A percentile compares a stretch with the other conserved stretches of the same genome.
Evolutionary conservation across 2,888 invertebrate species (phyloP).

Genomic region (Thalpophila matura): DNA sequence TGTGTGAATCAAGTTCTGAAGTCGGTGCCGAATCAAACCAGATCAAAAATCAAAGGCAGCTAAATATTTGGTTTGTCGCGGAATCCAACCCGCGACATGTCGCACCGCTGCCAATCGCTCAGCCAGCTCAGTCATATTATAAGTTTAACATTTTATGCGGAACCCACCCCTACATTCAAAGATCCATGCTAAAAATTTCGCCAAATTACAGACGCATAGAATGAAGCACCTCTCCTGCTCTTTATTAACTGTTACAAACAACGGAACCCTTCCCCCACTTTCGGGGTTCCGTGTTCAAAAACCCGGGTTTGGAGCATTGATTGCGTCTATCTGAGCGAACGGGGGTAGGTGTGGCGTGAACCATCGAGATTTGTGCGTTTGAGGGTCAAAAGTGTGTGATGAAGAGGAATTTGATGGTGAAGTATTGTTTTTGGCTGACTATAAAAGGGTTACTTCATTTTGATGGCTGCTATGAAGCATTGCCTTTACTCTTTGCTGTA

Average conservation of each 20-base stretch:
- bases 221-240: conserved; percentile 40
- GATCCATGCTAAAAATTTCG: conserved; percentile 13
- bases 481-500: too few relatives aligned
- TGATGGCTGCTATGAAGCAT: background rate
- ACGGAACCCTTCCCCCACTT: conserved; percentile 28
- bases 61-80: too few relatives aligned
- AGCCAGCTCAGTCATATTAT: too few relatives aligned
- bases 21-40: too few relatives aligned
- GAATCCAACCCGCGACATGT: too few relatives aligned
- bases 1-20: too few relatives aligned
- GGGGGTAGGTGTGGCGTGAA: conserved; percentile 48
- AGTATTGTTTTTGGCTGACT: conserved; percentile 17
- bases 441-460: background rate
- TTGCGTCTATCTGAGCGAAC: conserved; percentile 33
- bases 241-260: conserved; percentile 58
- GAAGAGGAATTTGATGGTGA: conserved; percentile 31
- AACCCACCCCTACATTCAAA: conserved; percentile 7
- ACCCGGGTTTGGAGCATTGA: conserved; percentile 28
- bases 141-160: background rate
- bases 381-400: conserved; percentile 43
- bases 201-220: conserved; percentile 41
- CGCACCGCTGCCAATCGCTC: too few relatives aligned
- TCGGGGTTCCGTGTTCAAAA: conserved; percentile 31
- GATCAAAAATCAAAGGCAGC: too few relatives aligned
- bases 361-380: conserved; percentile 55